Evolutionary conservation across 37 sponge, comb jelly and placozoan genomes (phyloP), one percentile per base, ranked within the genome.

Genomic region (Petrosia ficiformis): DNA sequence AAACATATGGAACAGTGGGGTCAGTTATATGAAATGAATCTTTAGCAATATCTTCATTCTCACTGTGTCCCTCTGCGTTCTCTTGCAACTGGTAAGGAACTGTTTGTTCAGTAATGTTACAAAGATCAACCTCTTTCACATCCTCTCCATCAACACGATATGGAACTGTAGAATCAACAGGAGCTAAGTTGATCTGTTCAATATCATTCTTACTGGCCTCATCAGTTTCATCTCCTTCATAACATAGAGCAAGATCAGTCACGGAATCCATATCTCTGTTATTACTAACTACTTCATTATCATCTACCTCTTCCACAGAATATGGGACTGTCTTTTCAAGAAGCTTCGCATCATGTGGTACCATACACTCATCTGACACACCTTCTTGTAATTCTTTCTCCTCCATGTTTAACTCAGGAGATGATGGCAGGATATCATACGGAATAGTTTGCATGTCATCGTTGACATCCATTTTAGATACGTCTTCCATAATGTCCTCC

Each of bases 1-100:
- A 26, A 64, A n/a, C 0, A 38, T 65, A 77, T 16, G 43, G 37
- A 21, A 70, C 71, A 34, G 80, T 80, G 40, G 22, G 70, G 0
- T 35, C 70, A n/a, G 35, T 48, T 48, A 19, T 48, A 19, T 8
- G 8, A 48, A 19, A 19, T 48, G 33, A 3, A 10, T 30, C 61
- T 24, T 78, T 69, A 1, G 11, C 41, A 3, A 33, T 25, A 8
- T 26, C 41, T 2, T 22, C 75, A 24, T 52, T 71, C 28, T 42
- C 42, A 36, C 1, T n/a, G n/a, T n/a, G n/a, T n/a, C n/a, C 3
- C 37, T 11, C 2, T 31, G 10, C 24, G 2, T 35, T 22, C 24
- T 58, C 52, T 56, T 14, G 24, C 6, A n/a, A 24, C 25, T 28
- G 1, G 22, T 73, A 11, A 14, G 29, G 38, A 19, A 19, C 54